A percentile compares a stretch with the other conserved stretches of the same genome.
These are phyloP conservation scores for Peromyscus maniculatus DNA, from an alignment of 2,113 vertebrate species.

Conservation along the genomic window DNA sequence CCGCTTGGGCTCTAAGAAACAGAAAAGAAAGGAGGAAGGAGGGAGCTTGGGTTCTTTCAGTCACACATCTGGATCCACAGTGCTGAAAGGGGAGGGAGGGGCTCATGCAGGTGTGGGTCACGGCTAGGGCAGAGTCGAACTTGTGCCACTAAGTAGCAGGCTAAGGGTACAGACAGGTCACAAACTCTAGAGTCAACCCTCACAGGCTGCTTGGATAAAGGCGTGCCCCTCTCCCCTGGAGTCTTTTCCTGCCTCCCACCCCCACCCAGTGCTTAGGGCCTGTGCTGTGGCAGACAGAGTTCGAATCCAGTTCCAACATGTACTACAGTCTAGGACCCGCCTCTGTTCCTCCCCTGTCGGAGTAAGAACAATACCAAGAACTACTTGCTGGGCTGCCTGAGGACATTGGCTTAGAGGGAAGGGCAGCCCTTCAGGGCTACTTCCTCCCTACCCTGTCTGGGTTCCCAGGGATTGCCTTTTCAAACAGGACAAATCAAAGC, in stretches of 20 bases:
- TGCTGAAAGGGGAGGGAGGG: background rate
- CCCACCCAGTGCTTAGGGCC: background rate
- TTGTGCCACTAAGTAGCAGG: background rate
- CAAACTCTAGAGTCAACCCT: background rate
- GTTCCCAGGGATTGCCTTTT: background rate
- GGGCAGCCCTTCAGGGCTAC: background rate
- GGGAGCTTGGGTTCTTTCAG: background rate
- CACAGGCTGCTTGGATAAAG: background rate
- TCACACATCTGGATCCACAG: background rate
- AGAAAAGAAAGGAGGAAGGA: background rate
- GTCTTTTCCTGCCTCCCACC: background rate
- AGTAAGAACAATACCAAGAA: background rate
- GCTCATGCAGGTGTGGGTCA: background rate
- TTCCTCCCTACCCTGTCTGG: background rate
- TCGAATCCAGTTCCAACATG: background rate
- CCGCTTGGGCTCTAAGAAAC: background rate
- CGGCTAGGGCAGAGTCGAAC: background rate
- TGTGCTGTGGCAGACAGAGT: background rate
- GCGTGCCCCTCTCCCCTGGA: accelerated
- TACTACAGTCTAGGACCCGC: background rate
- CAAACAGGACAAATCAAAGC: background rate
- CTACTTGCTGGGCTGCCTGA: accelerated
- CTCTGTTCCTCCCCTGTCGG: background rate
- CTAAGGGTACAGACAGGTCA: background rate
- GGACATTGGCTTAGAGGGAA: too few species aligned